Conservation (phyloP, 1,140 invertebrate species). For the Aphis craccivora region DNA sequence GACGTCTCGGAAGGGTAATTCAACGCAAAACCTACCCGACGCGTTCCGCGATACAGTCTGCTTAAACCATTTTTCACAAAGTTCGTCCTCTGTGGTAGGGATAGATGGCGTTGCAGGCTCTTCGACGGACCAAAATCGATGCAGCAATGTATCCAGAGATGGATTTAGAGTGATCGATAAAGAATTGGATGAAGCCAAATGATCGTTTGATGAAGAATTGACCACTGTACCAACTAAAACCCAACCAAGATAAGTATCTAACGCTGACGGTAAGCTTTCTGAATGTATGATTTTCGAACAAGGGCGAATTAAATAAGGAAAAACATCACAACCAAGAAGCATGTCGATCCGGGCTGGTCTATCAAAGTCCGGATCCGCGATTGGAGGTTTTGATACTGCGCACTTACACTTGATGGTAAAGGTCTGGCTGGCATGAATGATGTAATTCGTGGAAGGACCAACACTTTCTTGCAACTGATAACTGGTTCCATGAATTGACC, state of each 20-base stretch:
- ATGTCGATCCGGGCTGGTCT: no score
- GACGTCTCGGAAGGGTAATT: not conserved
- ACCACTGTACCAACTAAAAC: not conserved
- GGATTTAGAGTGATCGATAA: not conserved
- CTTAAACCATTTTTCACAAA: conserved; percentile 9
- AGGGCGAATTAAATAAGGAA: not conserved
- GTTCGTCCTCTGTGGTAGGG: not conserved
- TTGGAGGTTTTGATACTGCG: not conserved
- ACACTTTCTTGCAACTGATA: not conserved
- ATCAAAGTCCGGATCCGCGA: no score
- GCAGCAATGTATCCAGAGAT: not conserved
- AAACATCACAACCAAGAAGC: not conserved
- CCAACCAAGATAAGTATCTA: not conserved
- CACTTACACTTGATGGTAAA: not conserved
- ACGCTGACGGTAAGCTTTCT: not conserved
- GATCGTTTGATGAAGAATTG: no score
- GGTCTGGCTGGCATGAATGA: not conserved
- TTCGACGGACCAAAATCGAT: conserved; percentile 10
- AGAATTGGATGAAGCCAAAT: not conserved
- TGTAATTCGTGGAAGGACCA: not conserved
- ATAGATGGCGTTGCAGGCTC: not conserved
- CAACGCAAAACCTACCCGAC: not conserved
- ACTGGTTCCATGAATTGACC: not conserved
- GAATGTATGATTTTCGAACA: not conserved
- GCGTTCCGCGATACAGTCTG: not conserved